Base-by-base conservation (phyloP, 2,888 invertebrate genomes). In the Syrista parreyssii region DNA sequence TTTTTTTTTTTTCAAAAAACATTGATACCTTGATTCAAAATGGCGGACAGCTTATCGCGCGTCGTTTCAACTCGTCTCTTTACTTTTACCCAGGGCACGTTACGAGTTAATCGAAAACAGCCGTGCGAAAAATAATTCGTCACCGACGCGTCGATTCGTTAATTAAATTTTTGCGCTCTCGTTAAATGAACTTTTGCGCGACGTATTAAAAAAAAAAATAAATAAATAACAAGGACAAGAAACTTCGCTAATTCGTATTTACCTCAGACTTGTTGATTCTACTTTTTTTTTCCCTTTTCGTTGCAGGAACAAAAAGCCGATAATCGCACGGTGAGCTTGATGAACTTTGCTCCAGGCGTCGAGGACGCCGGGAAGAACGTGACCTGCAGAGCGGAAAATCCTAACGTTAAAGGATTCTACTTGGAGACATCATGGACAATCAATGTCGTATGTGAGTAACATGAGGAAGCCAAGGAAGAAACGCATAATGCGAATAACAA, bases 331-430 rank as follows among this genome's bases (percentile, higher is more conserved):
- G 94, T 96, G 89, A 97, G 97, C 89, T 96, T 96, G 91, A 93
- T 98, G 92, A 96, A 95, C 92, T 97, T 97, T 93, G 96, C 96
- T 88, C 97, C 97, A 78, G 96, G 96, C 79, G 95, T 96, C 85
- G 97, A 97, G 89, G 97, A 98, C 92, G 96, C 97, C 92, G 97
- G 96, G 86, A 97, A 97, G 93, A 94, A 95, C 86, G 95, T 98
- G 93, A 96, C 96, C 80, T 98, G 98, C 92, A 94, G 97, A 88
- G 96, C 97, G 12, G 97, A 97, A 93, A 98, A 98, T 94, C 97
- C 97, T 81, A 96, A 96, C 93, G 96, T 97, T 87, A 96, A 96
- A 81, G 95, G 96, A 76, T 95, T 97, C 85, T 95, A 93, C 91
- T 92, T 97, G 86, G 97, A 97, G 92, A 95, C 96, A 85, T 95